A percentile compares a stretch with the other conserved stretches of the same genome.
phyloP scores from a whole-genome alignment of 2,113 vertebrate species.

The Macroglossus sobrinus region DNA sequence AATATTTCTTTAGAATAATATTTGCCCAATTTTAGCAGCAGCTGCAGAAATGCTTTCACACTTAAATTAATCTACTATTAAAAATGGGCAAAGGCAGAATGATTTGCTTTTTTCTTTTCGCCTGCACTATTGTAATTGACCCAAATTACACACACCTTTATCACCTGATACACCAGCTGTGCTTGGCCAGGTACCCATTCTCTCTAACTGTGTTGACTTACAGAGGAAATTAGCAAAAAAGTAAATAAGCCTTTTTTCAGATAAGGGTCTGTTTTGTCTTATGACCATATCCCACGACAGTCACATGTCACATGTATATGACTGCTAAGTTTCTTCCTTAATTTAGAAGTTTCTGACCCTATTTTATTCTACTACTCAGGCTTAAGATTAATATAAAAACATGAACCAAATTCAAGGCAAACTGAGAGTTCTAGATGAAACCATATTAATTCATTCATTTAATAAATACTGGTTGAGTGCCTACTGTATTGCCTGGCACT shows the following conservation, averaged over 20 bases:
- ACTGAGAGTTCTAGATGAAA: neutral
- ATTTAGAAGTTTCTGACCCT: neutral
- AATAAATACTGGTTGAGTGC: neutral
- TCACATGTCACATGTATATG: neutral
- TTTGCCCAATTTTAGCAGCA: constrained; percentile 29
- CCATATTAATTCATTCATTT: neutral
- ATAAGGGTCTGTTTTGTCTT: neutral
- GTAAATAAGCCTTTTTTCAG: neutral
- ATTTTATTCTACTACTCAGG: neutral
- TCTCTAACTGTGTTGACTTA: neutral
- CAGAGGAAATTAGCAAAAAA: neutral
- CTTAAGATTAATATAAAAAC: neutral
- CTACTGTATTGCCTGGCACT: neutral
- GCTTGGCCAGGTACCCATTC: neutral
- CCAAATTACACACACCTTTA: neutral
- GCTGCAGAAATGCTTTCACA: constrained; percentile 36
- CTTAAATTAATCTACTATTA: constrained; percentile 25
- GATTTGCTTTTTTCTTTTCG: neutral
- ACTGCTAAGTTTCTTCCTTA: neutral
- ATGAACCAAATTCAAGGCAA: neutral
- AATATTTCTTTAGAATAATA: constrained; percentile 43
- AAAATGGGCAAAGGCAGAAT: neutral
- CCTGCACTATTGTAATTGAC: neutral
- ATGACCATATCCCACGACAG: neutral
- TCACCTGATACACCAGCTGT: neutral